These are phyloP conservation scores for Agriotes lineatus DNA, from an alignment of 2,888 invertebrate species.

Conservation along the genomic window DNA sequence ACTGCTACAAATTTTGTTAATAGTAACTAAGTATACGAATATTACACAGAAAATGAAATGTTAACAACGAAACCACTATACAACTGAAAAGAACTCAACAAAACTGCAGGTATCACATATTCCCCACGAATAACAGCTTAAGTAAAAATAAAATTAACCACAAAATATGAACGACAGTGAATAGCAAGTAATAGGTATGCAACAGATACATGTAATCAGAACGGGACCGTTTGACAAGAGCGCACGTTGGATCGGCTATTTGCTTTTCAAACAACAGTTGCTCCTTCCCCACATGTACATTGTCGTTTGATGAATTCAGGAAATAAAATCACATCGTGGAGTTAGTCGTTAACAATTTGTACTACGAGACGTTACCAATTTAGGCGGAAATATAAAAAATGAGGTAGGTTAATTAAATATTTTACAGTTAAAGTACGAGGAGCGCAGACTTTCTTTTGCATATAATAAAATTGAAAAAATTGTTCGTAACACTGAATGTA, in stretches of 20 bases:
- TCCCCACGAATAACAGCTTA: constrained; percentile 1
- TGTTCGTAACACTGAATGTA: no score
- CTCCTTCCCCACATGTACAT: constrained; percentile 47
- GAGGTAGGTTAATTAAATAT: no score
- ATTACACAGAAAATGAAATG: constrained; percentile 1
- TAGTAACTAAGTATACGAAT: constrained; percentile 4
- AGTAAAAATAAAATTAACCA: constrained; percentile 21
- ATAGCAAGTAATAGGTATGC: background rate
- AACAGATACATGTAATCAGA: constrained; percentile 16
- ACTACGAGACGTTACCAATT: no score
- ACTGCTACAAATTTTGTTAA: constrained; percentile 2
- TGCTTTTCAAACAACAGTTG: constrained; percentile 40
- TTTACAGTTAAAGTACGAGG: no score
- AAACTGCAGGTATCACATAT: constrained; percentile 5
- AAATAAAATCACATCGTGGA: no score
- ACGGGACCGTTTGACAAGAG: background rate
- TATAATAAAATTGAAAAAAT: no score
- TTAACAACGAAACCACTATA: constrained; percentile 23
- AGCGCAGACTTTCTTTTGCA: no score
- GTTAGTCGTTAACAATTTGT: no score
- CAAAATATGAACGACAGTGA: constrained; percentile 13
- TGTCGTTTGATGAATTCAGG: constrained; percentile 45
- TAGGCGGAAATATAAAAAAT: no score
- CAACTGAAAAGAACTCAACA: constrained; percentile 26
- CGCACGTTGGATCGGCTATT: constrained; percentile 12